Evolutionary conservation across 2,888 invertebrate genomes (phyloP), one percentile per base, ranked within the genome.

Genomic region (Carabus problematicus): DNA sequence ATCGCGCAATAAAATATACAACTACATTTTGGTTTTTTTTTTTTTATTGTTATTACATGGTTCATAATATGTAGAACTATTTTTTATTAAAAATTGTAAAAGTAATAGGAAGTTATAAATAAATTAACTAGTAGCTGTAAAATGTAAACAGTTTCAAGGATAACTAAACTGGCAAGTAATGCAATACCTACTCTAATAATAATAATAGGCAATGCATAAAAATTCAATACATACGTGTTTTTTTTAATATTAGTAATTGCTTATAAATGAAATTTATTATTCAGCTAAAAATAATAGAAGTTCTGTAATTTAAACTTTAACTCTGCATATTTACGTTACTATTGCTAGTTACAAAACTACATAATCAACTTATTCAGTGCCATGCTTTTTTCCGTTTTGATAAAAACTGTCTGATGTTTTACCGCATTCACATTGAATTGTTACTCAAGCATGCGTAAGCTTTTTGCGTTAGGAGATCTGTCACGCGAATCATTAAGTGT

Each of bases 1-100:
- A 40, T 43, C 40, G 19, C 11, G 12, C 39, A 67, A 67, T 67
- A 67, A 66, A 52, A 11, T 47, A 14, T 52, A 29, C 29, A 29
- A 29, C 49, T 54, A 63, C 42, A 64, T 55, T 63, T 64, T n/a
- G 39, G 9, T 29, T 39, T 19, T 56, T 19, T 8, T 56, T 9
- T 29, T 56, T 4, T 29, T 3, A 2, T 54, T 54, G 54, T 49
- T 42, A 45, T 11, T 14, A 29, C 49, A 39, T 49, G 62, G 41
- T n/a, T 29, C 29, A 29, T 29, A 6, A 29, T 29, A 29, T 29
- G 29, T 29, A 29, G 29, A 29, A 29, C 18, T 43, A 64, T 18
- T 55, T 40, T 63, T 64, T 18, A 55, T 29, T 62, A 40, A 14
- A 45, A 45, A 45, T 45, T 45, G 14, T 45, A 45, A 45, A 12